A percentile compares a stretch with the other conserved stretches of the same genome.
phyloP scores from a whole-genome alignment of 1,140 invertebrate genomes.

The Monochamus saltuarius region DNA sequence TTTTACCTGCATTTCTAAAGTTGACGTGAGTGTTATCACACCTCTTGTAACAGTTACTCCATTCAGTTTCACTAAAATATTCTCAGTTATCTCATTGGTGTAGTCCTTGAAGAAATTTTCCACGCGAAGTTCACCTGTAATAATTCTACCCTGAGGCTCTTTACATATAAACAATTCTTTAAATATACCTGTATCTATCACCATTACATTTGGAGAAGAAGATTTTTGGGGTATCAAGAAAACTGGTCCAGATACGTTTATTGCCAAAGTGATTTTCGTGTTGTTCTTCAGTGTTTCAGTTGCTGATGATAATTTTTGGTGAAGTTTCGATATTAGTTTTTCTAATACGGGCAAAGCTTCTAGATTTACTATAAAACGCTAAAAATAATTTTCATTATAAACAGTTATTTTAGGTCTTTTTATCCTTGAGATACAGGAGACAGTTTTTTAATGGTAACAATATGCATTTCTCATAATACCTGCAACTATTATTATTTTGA shows the following conservation, averaged over 20 bases:
- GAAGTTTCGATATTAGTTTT: conserved; percentile 39
- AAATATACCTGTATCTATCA: conserved; percentile 71
- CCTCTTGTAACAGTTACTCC: conserved; percentile 69
- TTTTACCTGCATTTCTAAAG: conserved; percentile 68
- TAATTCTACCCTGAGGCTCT: neutral
- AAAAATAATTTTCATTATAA: conserved; percentile 11
- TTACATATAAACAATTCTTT: neutral
- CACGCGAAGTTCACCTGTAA: conserved; percentile 67
- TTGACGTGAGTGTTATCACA: conserved; percentile 69
- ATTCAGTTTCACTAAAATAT: conserved; percentile 68
- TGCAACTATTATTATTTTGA: neutral
- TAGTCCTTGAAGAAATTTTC: conserved; percentile 79
- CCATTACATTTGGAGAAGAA: conserved; percentile 75
- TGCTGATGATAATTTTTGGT: conserved; percentile 63
- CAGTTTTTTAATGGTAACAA: neutral
- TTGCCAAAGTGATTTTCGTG: conserved; percentile 66
- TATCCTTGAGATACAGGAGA: neutral
- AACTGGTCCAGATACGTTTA: conserved; percentile 74
- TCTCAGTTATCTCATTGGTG: conserved; percentile 61
- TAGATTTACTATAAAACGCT: conserved; percentile 44
- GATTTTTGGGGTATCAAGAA: conserved; percentile 78
- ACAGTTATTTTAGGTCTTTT: neutral
- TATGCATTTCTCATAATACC: neutral
- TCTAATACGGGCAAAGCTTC: conserved; percentile 39
- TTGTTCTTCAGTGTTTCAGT: conserved; percentile 59